Percentiles rank a stretch among this genome's conserved stretches.
phyloP scores from a whole-genome alignment of 2,113 vertebrate species.

The Mola mola region DNA sequence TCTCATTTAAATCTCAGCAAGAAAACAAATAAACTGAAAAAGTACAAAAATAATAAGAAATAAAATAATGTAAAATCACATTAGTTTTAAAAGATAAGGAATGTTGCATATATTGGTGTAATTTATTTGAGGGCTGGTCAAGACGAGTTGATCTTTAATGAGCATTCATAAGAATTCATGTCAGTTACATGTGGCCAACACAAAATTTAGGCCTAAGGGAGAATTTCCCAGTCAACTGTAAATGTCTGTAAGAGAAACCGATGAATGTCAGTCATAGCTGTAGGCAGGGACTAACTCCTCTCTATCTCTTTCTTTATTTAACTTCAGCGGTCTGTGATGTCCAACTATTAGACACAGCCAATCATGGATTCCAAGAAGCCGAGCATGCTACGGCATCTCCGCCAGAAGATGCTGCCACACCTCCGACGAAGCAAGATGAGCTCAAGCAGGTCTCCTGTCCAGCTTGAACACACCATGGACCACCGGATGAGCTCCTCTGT shows the following conservation, averaged over 20 bases:
- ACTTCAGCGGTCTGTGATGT: slow-evolving; percentile 44
- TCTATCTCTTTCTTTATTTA: neutral
- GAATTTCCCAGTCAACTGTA: no score
- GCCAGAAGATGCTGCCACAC: slow-evolving; percentile 66
- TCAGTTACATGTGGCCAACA: no score
- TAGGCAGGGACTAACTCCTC: neutral
- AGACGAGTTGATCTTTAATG: no score
- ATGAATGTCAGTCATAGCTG: neutral
- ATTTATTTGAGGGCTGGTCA: no score
- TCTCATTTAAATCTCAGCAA: no score
- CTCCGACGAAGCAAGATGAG: slow-evolving; percentile 40
- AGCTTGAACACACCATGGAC: slow-evolving; percentile 34
- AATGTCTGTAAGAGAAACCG: neutral
- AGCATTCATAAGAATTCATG: no score
- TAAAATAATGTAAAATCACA: no score
- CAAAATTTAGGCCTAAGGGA: no score
- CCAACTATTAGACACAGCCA: slow-evolving; percentile 33
- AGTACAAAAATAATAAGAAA: no score
- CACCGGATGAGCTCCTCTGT: slow-evolving; percentile 64
- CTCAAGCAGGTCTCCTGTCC: slow-evolving; percentile 11
- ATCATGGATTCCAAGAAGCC: slow-evolving; percentile 74
- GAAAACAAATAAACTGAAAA: no score
- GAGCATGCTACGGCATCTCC: slow-evolving; percentile 63
- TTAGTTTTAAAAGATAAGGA: no score
- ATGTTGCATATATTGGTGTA: no score